Conservation (phyloP, 2,888 invertebrate genomes). For the Diaphora mendica region DNA sequence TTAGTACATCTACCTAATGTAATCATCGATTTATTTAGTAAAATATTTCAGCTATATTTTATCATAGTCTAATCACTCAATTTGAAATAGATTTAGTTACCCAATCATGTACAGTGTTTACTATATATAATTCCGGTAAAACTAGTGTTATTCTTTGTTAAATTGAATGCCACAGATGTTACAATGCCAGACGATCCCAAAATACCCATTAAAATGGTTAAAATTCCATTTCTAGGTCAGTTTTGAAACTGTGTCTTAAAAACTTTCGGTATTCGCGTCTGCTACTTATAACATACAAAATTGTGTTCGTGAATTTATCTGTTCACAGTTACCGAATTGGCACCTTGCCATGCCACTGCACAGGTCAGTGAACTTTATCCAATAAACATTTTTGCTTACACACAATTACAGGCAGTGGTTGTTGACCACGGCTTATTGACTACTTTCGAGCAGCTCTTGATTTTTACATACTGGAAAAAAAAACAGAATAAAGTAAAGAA, state of each 20-base stretch:
- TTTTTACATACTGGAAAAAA: no score
- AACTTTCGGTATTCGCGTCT: conserved; percentile 1
- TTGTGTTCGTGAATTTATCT: conserved; percentile 15
- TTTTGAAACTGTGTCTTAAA: conserved; percentile 4
- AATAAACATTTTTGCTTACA: conserved; percentile 14
- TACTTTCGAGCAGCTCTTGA: neutral
- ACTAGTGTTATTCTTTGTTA: neutral
- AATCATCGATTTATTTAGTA: no score
- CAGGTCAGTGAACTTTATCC: conserved; percentile 8
- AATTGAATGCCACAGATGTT: neutral
- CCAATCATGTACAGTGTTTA: neutral
- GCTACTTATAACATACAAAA: conserved; percentile 11
- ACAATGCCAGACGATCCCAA: neutral
- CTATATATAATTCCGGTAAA: neutral
- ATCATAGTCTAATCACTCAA: neutral
- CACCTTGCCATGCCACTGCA: conserved; percentile 6
- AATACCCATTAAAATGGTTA: neutral
- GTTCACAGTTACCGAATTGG: conserved; percentile 12
- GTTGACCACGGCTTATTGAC: neutral
- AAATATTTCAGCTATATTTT: neutral
- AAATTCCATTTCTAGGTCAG: conserved; percentile 6
- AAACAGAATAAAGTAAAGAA: no score
- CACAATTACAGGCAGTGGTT: conserved; percentile 2
- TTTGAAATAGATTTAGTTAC: no score
- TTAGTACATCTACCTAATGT: no score